Evolutionary conservation across 2,888 invertebrate species (phyloP), one percentile per base, ranked within the genome.

Genomic region (Cephus rjabovi): DNA sequence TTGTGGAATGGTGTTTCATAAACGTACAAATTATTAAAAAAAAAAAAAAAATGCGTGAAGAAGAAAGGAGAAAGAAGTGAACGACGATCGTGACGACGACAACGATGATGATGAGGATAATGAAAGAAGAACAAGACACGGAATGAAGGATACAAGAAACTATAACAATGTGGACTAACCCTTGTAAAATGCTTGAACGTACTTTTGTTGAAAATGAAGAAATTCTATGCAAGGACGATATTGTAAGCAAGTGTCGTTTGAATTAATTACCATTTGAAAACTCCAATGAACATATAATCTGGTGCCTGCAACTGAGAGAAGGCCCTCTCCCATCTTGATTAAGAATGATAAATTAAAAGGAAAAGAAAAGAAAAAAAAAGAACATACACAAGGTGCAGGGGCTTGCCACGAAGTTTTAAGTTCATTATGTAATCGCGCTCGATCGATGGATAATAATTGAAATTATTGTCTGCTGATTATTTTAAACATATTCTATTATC

Each of bases 201-300:
- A 91, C 88, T 89, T 90, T 90, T 88, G 90, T 91, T 91, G 86
- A 89, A 85, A 88, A 87, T 89, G 86, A 86, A 86, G 80, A 88
- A 89, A 89, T 89, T 90, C 87, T 90, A 89, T 89, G 86, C 87
- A 86, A 88, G 86, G 88, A 86, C 88, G 86, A 86, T 87, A 87
- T 87, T 87, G 80, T 87, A 86, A 86, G 86, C 88, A 87, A 88
- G 89, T 89, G 90, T 89, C 87, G 88, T 88, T 88, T 87, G 85
- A 86, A 88, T 89, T 83, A 83, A 88, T 87, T 86, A 88, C 85
- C 84, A 84, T 88, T 86, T 86, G 81, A 84, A 89, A 88, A 88
- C 83, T 86, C 86, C 83, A 84, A 88, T 86, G 89, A 87, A 89
- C 88, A 87, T 86, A 83, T 87, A 87, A 87, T 87, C 86, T 87